Evolutionary conservation across 2,797 vertebrate species (phyloP), one percentile per base, ranked within the genome.

Genomic region (Falco biarmicus): DNA sequence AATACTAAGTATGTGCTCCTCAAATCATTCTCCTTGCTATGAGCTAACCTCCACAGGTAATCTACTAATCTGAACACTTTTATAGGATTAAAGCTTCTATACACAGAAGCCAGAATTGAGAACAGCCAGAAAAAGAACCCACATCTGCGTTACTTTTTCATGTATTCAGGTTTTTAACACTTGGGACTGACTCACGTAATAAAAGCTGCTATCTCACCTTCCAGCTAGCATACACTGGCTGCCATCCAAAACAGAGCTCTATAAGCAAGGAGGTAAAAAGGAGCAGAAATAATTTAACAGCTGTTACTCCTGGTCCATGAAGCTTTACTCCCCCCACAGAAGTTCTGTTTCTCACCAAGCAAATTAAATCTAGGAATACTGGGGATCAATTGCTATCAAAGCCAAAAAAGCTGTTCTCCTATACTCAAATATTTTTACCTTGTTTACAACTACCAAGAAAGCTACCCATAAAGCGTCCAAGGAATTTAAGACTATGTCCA

Each of bases 151-250:
- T 94, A 84, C 17, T 86, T 63, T 70, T 85, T 60, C 53, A n/a
- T 6, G 5, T 39, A 47, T 43, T 76, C 47, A 76, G 17, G 22
- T 63, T 94, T 95, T 81, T 81, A 89, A 61, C 69, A 69, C 41
- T 86, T 47, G 53, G 63, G 69, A 82, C 47, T 59, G 54, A 94
- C 60, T 94, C 81, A 82, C 65, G 50, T 68, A 84, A 71, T 47
- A 91, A 90, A 92, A 89, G n/a, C 50, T 59, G 64, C 59, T 87
- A 74, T 37, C 91, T 87, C 78, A 93, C 90, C 92, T 95, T 83
- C 90, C 90, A 97, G 78, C 54, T 74, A 83, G 60, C 53, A 63
- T 17, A 74, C 0, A 0, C 60, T 91, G 90, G 75, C 89, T 94
- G 59, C 41, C 56, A 78, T 47, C 64, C 95, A 94, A 71, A 80